Evolutionary conservation across 2,888 invertebrate genomes (phyloP).

Genomic region (Drosophila buzzatii): DNA sequence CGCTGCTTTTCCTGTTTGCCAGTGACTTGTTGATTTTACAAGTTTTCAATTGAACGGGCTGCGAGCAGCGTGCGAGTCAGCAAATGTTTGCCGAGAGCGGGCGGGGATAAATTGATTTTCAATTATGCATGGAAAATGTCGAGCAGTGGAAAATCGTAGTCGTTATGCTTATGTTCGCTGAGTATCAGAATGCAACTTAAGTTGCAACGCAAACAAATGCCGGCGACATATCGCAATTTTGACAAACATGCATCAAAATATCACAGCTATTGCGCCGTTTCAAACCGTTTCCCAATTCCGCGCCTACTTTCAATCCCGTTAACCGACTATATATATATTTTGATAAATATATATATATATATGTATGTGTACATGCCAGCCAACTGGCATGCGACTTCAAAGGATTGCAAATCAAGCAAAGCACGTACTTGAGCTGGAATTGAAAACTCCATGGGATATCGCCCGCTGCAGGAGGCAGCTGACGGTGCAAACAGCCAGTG

Average conservation of each 20-base stretch:
- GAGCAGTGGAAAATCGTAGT: slow-evolving; percentile 32
- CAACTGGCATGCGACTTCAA: slow-evolving; percentile 49
- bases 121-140: slow-evolving; percentile 57
- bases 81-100: slow-evolving; percentile 48
- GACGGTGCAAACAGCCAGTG: slow-evolving; percentile 15
- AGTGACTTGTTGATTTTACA: slow-evolving; percentile 79
- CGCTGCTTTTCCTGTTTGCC: slow-evolving; percentile 59
- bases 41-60: slow-evolving; percentile 71
- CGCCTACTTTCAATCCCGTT: background rate
- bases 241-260: slow-evolving; percentile 58
- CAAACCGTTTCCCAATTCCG: background rate
- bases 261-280: slow-evolving; percentile 10
- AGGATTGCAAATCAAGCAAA: slow-evolving; percentile 57
- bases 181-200: slow-evolving; percentile 26
- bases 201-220: slow-evolving; percentile 45
- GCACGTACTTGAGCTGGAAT: slow-evolving; percentile 67
- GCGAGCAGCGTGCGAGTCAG: slow-evolving; percentile 26
- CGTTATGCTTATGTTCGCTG: slow-evolving; percentile 21
- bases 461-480: slow-evolving; percentile 24
- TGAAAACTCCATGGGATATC: slow-evolving; percentile 64
- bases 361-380: slow-evolving; percentile 6
- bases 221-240: slow-evolving; percentile 45
- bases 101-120: slow-evolving; percentile 47
- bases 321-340: background rate
- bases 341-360: background rate